phyloP scores from a whole-genome alignment of 2,113 vertebrate genomes.

The Albula glossodonta region DNA sequence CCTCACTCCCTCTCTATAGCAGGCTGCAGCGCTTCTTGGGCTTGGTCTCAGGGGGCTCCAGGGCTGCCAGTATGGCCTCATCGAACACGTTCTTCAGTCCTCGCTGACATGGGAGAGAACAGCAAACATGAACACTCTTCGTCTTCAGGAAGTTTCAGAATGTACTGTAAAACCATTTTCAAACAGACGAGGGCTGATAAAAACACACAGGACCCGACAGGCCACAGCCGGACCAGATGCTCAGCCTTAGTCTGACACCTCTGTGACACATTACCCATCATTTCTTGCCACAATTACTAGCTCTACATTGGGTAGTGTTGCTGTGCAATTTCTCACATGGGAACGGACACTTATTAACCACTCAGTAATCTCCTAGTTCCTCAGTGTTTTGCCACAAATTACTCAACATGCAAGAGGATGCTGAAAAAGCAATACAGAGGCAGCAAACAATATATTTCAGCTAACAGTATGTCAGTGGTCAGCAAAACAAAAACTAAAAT shows the following conservation, averaged over 20 bases:
- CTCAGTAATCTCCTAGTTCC: not conserved
- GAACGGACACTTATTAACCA: not conserved
- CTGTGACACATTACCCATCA: too few relatives aligned
- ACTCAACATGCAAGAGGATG: not conserved
- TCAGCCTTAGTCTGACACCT: too few relatives aligned
- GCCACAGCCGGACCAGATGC: too few relatives aligned
- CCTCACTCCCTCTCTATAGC: conserved; percentile 56
- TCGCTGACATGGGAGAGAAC: conserved; percentile 51
- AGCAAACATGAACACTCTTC: not conserved
- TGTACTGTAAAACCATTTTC: not conserved
- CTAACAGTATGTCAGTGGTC: not conserved
- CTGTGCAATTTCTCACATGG: not conserved
- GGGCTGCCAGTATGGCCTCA: conserved; percentile 73
- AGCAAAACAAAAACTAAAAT: not conserved
- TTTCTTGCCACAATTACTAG: not conserved
- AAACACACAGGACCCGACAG: too few relatives aligned
- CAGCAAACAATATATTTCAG: not conserved
- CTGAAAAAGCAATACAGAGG: not conserved
- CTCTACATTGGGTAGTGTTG: not conserved
- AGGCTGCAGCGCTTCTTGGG: conserved; percentile 68
- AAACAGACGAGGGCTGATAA: not conserved
- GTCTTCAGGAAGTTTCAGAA: not conserved
- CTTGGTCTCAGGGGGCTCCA: conserved; percentile 76
- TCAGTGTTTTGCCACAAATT: not conserved
- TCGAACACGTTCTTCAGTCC: conserved; percentile 78